Base-by-base conservation (phyloP, 1,140 invertebrate species). In the Arion vulgaris region DNA sequence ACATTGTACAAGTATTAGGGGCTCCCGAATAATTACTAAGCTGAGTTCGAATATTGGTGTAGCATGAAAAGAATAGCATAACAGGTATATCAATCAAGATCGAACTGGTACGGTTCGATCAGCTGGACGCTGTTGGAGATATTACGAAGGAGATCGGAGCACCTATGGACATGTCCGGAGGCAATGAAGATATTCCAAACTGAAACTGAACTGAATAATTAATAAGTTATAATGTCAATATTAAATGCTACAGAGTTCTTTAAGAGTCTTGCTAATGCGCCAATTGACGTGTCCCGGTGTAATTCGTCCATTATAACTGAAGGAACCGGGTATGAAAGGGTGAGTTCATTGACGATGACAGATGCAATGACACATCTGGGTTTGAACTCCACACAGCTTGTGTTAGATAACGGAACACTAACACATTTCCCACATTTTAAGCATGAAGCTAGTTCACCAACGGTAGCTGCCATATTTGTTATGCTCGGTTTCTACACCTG, bases 401-500 rank as follows among this genome's bases (percentile, higher is more conserved):
- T 78, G 5, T 36, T 68, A 1, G 9, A 2, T 4, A 66, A 78
- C 66, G 68, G 73, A 13, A 75, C 73, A 13, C 32, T 17, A 4
- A 53, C 45, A 5, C 26, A 49, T 5, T 32, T n/a, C 2, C 73
- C 45, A 2, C 41, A 39, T 19, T 38, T 17, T 11, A 38, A 26
- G 0, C 71, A 19, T 13, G 36, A 13, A 0, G 17, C 13, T 2
- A 39, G 17, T n/a, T 11, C 26, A 11, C 39, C 76, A 19, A 69
- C 23, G 0, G 26, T 34, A 13, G 13, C 34, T 1, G 32, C 28
- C 34, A 45, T 23, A 11, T 17, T 80, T 9, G 1, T 1, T 1
- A 23, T 49, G 26, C 11, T 86, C 15, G 78, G 62, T 36, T 83
- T 69, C 78, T 90, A 90, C 49, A 73, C 75, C 0, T 85, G 84